These are phyloP conservation scores for Micromys minutus DNA, from an alignment of 2,113 vertebrate species.

Conservation along the genomic window DNA sequence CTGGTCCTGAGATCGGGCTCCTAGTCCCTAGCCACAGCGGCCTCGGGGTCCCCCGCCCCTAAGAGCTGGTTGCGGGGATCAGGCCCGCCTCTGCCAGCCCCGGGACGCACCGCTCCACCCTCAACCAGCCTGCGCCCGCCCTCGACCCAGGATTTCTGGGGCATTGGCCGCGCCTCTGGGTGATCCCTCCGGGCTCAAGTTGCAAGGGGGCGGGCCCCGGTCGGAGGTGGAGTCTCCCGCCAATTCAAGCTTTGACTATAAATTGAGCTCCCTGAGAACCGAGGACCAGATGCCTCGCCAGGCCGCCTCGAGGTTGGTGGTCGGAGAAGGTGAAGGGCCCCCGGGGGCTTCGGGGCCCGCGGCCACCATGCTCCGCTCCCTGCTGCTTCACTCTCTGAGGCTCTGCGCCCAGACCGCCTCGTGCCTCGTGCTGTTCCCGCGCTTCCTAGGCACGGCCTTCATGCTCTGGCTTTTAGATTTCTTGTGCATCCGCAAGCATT, in stretches of 20 bases:
- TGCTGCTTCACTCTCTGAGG: slow-evolving; percentile 90
- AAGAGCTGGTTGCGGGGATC: not conserved
- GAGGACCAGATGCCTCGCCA: slow-evolving; percentile 88
- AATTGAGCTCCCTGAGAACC: slow-evolving; percentile 89
- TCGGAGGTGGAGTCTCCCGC: slow-evolving; percentile 94
- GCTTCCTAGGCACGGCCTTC: slow-evolving; percentile 95
- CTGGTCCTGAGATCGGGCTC: not conserved
- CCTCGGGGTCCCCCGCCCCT: not conserved
- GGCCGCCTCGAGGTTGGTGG: slow-evolving; percentile 75
- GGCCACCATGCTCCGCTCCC: slow-evolving; percentile 91
- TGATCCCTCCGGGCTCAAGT: slow-evolving; percentile 94
- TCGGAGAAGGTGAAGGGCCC: slow-evolving; percentile 56
- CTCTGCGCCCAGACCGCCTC: slow-evolving; percentile 93
- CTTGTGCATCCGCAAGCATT: slow-evolving; percentile 94
- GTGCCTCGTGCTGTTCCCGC: slow-evolving; percentile 95
- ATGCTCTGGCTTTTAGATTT: slow-evolving; percentile 98
- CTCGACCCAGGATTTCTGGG: slow-evolving; percentile 81
- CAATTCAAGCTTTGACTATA: slow-evolving; percentile 96
- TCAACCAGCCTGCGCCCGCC: slow-evolving; percentile 77
- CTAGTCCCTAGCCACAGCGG: not conserved
- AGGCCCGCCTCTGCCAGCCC: slow-evolving; percentile 66
- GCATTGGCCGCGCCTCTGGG: slow-evolving; percentile 88
- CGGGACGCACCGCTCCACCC: slow-evolving; percentile 74
- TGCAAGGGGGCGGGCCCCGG: slow-evolving; percentile 94
- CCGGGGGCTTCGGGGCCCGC: slow-evolving; percentile 73